Percentiles rank a stretch among this genome's conserved stretches.
Evolutionary conservation across 2,113 vertebrate species (phyloP).

Genomic region (Seriola quinqueradiata): DNA sequence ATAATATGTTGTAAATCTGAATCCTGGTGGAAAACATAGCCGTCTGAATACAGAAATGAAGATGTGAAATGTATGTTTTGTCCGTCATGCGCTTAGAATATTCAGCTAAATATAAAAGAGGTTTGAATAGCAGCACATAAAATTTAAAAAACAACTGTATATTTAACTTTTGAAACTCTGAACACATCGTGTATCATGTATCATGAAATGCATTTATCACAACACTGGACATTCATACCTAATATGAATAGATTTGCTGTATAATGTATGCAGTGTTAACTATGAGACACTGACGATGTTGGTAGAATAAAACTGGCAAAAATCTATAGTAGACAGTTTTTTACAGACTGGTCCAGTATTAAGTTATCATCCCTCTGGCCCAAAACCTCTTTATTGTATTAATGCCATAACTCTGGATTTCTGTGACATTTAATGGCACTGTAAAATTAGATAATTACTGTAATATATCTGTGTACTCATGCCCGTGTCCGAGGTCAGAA

Average conservation of each 20-base stretch:
- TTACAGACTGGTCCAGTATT: conserved; percentile 60
- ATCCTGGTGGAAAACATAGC: conserved; percentile 41
- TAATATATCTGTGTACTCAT: conserved; percentile 88
- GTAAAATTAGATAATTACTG: conserved; percentile 88
- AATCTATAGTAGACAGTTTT: conserved; percentile 59
- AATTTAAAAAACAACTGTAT: conserved; percentile 11
- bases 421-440: conserved; percentile 85
- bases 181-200: not conserved
- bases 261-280: conserved; percentile 30
- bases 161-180: not conserved
- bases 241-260: conserved; percentile 41
- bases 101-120: conserved; percentile 12
- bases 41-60: conserved; percentile 35
- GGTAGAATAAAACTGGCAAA: conserved; percentile 49
- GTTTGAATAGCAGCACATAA: not conserved
- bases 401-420: conserved; percentile 83
- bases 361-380: conserved; percentile 78
- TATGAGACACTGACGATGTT: conserved; percentile 29
- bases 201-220: not conserved
- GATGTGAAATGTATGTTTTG: conserved; percentile 35
- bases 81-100: not conserved
- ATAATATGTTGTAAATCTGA: conserved; percentile 71
- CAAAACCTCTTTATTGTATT: conserved; percentile 86
- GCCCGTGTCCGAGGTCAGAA: conserved; percentile 79
- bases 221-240: conserved; percentile 6